Percentiles rank a stretch among this genome's conserved stretches.
Conservation (phyloP, 2,888 invertebrate genomes). For the Nymphalis urticae region DNA sequence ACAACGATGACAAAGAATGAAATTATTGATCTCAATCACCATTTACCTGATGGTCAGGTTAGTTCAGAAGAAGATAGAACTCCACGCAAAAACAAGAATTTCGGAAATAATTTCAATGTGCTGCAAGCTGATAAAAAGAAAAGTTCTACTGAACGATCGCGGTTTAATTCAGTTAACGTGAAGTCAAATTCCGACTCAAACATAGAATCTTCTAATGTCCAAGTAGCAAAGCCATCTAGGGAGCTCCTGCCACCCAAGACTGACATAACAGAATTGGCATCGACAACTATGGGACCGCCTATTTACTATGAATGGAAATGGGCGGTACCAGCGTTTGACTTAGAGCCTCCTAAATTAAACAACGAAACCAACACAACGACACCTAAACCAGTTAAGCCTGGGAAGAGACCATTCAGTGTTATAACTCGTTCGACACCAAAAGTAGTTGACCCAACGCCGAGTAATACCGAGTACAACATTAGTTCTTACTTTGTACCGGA, state of each 20-base stretch:
- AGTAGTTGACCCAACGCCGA: conserved; percentile 51
- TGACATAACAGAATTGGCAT: conserved; percentile 61
- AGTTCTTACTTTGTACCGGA: conserved; percentile 83
- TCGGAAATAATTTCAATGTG: conserved; percentile 56
- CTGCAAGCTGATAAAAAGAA: conserved; percentile 58
- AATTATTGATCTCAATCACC: conserved; percentile 65
- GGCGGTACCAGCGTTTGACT: conserved; percentile 82
- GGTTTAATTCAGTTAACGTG: conserved; percentile 60
- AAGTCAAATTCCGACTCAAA: conserved; percentile 49
- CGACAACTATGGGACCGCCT: conserved; percentile 83
- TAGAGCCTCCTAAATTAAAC: conserved; percentile 77
- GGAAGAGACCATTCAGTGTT: conserved; percentile 61
- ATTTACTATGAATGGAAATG: conserved; percentile 85
- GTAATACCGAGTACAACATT: conserved; percentile 79
- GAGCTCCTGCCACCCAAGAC: conserved; percentile 80
- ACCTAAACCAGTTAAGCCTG: conserved; percentile 50
- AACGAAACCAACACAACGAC: conserved; percentile 60
- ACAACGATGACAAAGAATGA: conserved; percentile 70
- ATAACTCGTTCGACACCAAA: conserved; percentile 61
- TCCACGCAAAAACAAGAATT: conserved; percentile 60
- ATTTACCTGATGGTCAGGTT: conserved; percentile 65
- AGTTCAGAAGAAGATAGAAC: conserved; percentile 69
- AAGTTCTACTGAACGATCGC: conserved; percentile 48
- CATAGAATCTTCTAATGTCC: conserved; percentile 29
- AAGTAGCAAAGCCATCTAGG: conserved; percentile 52